Base-by-base conservation (phyloP, 2,888 invertebrate species). In the Xiphydria camelus region DNA sequence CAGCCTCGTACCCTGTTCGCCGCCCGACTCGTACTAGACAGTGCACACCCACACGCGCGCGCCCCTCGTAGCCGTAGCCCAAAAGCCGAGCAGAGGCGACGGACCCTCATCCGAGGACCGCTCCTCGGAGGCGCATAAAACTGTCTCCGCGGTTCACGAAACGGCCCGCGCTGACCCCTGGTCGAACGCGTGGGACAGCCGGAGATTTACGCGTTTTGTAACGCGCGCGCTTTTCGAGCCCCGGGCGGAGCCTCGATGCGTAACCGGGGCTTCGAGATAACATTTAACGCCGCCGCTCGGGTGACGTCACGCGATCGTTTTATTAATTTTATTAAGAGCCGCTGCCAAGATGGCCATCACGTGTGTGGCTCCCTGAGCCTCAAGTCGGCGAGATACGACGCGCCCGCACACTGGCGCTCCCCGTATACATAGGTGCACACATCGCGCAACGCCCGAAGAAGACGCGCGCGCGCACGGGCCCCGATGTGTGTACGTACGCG, bases 281-380 rank as follows among this genome's bases (percentile, higher is more conserved):
- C 15, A 29, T 29, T 14, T 2, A 29, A 29, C 5, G 12, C 6
- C n/a, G 9, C 10, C 14, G 6, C 29, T 3, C 29, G 29, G 7
- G 29, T 29, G 29, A 29, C 29, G 29, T 10, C 40, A 26, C 18
- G 19, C 25, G 17, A 36, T 36, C 37, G 32, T 46, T 48, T 46
- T 42, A 40, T 53, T 46, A 41, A 22, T 22, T 21, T 32, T 22
- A 31, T 44, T 31, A 18, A n/a, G 38, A 9, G 22, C 21, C 32
- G 29, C 18, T n/a, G 33, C 48, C 49, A 55, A 53, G 55, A 56
- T 61, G 58, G 55, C 48, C 49, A 55, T 55, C 61, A 60, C 57
- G 57, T 60, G 58, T 57, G 53, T 51, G 42, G 14, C 29, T 29
- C 29, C 29, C 15, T 15, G n/a, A n/a, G n/a, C n/a, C n/a, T n/a